Conservation (phyloP, 92 coral and sea anemone species). For the Parazoanthus swiftii region DNA sequence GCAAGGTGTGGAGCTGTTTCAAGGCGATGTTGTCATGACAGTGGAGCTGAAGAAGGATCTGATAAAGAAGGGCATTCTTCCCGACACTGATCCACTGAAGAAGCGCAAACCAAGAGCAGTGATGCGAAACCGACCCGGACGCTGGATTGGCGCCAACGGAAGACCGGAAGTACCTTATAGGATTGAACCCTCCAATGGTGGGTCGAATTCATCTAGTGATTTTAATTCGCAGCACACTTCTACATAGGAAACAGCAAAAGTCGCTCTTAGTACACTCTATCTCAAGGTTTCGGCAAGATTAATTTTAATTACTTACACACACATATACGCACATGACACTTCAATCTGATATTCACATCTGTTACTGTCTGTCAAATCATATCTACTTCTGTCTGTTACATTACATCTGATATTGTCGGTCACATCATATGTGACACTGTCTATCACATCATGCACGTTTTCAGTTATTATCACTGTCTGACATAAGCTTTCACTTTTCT, state of each 20-base stretch:
- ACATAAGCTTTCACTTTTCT: background rate
- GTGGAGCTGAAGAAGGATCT: slow-evolving; percentile 42
- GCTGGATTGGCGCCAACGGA: slow-evolving; percentile 61
- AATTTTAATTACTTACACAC: too few relatives aligned
- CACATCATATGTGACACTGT: too few relatives aligned
- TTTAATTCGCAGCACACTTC: too few relatives aligned
- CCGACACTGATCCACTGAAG: slow-evolving; percentile 8
- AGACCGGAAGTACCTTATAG: slow-evolving; percentile 68
- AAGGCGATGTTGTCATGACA: slow-evolving; percentile 72
- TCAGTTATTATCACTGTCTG: background rate
- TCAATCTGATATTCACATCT: too few relatives aligned
- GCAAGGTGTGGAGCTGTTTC: slow-evolving; percentile 54
- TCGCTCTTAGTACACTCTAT: too few relatives aligned
- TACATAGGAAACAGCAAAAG: too few relatives aligned
- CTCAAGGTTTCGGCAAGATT: too few relatives aligned
- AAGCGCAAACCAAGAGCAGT: slow-evolving; percentile 63
- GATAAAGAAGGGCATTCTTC: slow-evolving; percentile 24
- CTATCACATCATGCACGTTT: background rate
- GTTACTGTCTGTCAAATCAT: too few relatives aligned
- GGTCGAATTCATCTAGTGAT: background rate
- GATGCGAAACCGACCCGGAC: slow-evolving; percentile 53
- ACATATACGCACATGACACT: too few relatives aligned
- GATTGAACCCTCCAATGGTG: slow-evolving; percentile 51
- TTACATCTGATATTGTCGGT: too few relatives aligned
- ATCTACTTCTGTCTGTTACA: too few relatives aligned